phyloP scores from a whole-genome alignment of 2,797 vertebrate genomes.

The Onychomys arenicola region DNA sequence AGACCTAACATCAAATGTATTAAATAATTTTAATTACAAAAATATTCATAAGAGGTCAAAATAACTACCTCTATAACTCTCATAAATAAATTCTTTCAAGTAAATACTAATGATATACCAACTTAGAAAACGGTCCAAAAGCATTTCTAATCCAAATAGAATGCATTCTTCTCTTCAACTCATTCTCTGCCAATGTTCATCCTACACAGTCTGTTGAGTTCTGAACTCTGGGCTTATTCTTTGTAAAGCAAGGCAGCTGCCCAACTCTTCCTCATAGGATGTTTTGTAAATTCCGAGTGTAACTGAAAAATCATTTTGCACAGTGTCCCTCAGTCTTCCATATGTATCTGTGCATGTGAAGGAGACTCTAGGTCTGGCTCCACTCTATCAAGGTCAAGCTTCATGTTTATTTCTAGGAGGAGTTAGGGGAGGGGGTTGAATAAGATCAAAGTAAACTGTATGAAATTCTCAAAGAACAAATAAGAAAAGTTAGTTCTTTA shows the following conservation, averaged over 20 bases:
- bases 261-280: not conserved
- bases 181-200: not conserved
- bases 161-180: not conserved
- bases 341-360: not conserved
- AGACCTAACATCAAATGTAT: slow-evolving; percentile 20
- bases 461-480: not conserved
- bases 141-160: not conserved
- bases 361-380: not conserved
- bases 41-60: slow-evolving; percentile 41
- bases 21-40: slow-evolving; percentile 65
- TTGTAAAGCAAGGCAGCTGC: not conserved
- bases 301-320: not conserved
- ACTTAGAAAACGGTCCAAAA: not conserved
- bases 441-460: not conserved
- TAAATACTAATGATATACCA: slow-evolving; percentile 26
- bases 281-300: not conserved
- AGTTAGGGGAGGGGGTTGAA: no score
- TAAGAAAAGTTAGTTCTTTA: not conserved
- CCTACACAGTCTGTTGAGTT: not conserved
- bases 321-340: not conserved
- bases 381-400: not conserved
- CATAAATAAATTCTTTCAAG: slow-evolving; percentile 58
- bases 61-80: slow-evolving; percentile 41
- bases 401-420: not conserved
- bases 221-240: not conserved